Evolutionary conservation across 2,888 invertebrate genomes (phyloP).

Genomic region (Pharmacophagus antenor): DNA sequence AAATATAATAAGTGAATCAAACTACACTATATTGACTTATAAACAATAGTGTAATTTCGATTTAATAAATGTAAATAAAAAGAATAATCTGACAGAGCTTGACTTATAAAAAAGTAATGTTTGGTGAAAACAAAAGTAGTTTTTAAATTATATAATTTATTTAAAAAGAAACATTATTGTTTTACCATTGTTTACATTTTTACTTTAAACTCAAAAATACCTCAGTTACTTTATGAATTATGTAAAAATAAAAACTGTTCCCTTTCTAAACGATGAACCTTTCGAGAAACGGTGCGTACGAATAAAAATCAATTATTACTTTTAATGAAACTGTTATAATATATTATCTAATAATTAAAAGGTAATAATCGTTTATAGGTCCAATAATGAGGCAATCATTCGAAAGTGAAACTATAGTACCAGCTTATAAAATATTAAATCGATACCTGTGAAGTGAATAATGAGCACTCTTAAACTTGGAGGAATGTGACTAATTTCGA

Average conservation of each 20-base stretch:
- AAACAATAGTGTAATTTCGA: too few species aligned
- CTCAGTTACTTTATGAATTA: background rate
- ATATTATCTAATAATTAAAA: conserved; percentile 21
- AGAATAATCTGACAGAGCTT: background rate
- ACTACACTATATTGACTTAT: too few species aligned
- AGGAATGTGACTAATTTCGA: conserved; percentile 35
- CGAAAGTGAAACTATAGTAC: conserved; percentile 16
- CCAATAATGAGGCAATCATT: conserved; percentile 2
- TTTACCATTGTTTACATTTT: background rate
- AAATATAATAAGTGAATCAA: too few species aligned
- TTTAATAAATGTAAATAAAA: background rate
- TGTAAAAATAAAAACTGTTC: too few species aligned
- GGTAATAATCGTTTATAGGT: conserved; percentile 11
- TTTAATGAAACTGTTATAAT: background rate
- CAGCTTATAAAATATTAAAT: background rate
- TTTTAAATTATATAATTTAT: background rate
- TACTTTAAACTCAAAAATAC: background rate
- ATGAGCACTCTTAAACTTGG: conserved; percentile 17
- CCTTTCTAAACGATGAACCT: too few species aligned
- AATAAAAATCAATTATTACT: background rate
- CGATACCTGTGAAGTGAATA: conserved; percentile 22
- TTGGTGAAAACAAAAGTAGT: background rate
- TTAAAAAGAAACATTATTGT: background rate
- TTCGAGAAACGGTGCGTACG: background rate
- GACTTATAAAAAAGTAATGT: background rate